A percentile compares a stretch with the other conserved stretches of the same genome.
Conservation (phyloP, 1,140 invertebrate genomes). For the Nixonia krombeini region DNA sequence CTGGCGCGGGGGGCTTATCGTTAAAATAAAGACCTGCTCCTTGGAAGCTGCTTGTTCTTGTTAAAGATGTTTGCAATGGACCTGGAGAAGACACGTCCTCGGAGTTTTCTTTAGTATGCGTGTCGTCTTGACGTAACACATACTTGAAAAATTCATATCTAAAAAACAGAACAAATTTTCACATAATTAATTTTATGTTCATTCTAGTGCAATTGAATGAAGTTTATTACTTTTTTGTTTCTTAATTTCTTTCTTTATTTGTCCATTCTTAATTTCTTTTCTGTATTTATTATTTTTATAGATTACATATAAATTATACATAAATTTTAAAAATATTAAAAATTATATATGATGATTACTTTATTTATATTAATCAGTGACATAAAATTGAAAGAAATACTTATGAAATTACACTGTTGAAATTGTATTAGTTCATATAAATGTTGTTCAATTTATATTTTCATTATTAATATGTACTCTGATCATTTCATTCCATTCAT, state of each 20-base stretch:
- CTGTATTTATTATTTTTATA: no score
- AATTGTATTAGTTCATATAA: no score
- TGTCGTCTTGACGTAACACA: slow-evolving; percentile 65
- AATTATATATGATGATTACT: not conserved
- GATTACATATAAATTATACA: no score
- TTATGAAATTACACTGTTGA: not conserved
- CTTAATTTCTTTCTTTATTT: no score
- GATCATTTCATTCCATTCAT: no score
- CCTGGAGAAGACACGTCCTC: no score
- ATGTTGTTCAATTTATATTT: no score
- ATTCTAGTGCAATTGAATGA: not conserved
- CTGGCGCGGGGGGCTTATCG: slow-evolving; percentile 59
- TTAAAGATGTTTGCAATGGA: slow-evolving; percentile 19
- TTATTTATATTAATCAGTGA: not conserved
- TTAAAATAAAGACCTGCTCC: slow-evolving; percentile 67
- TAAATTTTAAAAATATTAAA: not conserved
- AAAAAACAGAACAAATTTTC: slow-evolving; percentile 16
- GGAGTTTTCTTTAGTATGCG: no score
- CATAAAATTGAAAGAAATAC: not conserved
- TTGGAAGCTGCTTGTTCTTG: slow-evolving; percentile 57
- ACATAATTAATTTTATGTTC: not conserved
- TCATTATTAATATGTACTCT: no score
- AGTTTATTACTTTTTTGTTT: not conserved
- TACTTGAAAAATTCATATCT: slow-evolving; percentile 83
- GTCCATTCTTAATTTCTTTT: no score